A percentile compares a stretch with the other conserved stretches of the same genome.
Evolutionary conservation across 1,140 invertebrate species (phyloP).

Genomic region (Drosophila mauritiana): DNA sequence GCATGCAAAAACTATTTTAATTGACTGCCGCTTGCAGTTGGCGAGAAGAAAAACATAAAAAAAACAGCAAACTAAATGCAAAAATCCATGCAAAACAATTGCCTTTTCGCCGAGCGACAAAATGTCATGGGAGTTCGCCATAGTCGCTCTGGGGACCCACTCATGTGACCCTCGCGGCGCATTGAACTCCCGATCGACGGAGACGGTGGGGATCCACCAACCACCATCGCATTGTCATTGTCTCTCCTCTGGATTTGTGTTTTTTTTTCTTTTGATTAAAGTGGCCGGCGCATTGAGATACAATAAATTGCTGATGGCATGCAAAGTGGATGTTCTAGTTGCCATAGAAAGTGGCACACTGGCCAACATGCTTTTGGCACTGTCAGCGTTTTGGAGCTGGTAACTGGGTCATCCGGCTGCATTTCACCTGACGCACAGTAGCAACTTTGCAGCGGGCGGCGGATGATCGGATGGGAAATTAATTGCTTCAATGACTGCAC

Average conservation of each 20-base stretch:
- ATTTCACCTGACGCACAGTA: slow-evolving; percentile 74
- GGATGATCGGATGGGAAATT: slow-evolving; percentile 37
- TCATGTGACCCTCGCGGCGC: slow-evolving; percentile 73
- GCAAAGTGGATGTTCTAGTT: slow-evolving; percentile 79
- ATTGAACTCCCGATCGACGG: slow-evolving; percentile 68
- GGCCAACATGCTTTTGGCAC: slow-evolving; percentile 65
- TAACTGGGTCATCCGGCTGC: slow-evolving; percentile 64
- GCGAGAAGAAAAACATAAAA: slow-evolving; percentile 30
- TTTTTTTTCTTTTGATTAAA: slow-evolving; percentile 17
- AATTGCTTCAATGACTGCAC: slow-evolving; percentile 63
- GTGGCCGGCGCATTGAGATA: slow-evolving; percentile 41
- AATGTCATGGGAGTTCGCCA: slow-evolving; percentile 77
- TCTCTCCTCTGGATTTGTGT: slow-evolving; percentile 3
- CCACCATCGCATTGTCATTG: slow-evolving; percentile 44
- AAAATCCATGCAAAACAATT: slow-evolving; percentile 75
- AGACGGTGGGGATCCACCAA: slow-evolving; percentile 1
- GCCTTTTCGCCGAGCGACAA: slow-evolving; percentile 76
- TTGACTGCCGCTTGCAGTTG: slow-evolving; percentile 56
- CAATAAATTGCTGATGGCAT: slow-evolving; percentile 65
- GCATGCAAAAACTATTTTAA: slow-evolving; percentile 79
- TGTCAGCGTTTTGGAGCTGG: slow-evolving; percentile 24
- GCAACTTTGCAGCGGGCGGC: slow-evolving; percentile 7
- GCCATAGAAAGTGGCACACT: slow-evolving; percentile 73
- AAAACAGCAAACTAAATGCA: slow-evolving; percentile 31
- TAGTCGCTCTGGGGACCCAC: slow-evolving; percentile 16